These are phyloP conservation scores for Pollenia griseotomentosa DNA, from an alignment of 2,888 invertebrate genomes.

Conservation along the genomic window DNA sequence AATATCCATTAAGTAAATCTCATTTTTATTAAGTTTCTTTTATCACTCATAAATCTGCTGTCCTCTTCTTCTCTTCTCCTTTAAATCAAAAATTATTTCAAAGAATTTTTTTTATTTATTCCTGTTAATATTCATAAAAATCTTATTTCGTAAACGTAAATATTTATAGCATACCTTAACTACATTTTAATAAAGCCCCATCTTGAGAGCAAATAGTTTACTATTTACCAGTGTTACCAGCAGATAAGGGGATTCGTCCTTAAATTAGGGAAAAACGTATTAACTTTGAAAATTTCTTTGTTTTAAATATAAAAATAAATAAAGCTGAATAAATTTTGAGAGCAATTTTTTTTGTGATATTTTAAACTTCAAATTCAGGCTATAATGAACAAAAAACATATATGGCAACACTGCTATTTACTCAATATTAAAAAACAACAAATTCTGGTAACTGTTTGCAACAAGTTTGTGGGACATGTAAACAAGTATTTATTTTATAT, in stretches of 20 bases:
- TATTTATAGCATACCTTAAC: slow-evolving; percentile 12
- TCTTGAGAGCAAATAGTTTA: slow-evolving; percentile 4
- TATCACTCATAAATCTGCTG: neutral
- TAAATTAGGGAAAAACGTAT: too few relatives aligned
- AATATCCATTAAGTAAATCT: neutral
- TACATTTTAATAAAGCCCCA: slow-evolving; percentile 21
- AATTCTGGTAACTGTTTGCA: slow-evolving; percentile 11
- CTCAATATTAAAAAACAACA: slow-evolving; percentile 18
- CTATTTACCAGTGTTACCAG: neutral
- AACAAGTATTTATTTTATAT: neutral
- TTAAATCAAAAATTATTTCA: slow-evolving; percentile 3
- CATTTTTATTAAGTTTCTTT: neutral
- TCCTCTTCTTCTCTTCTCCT: neutral
- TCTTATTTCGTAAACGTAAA: neutral
- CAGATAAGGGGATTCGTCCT: too few relatives aligned
- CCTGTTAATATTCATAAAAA: slow-evolving; percentile 31
- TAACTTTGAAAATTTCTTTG: too few relatives aligned
- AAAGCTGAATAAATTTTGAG: too few relatives aligned
- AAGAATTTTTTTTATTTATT: neutral
- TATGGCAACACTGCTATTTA: neutral
- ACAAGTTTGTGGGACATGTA: neutral
- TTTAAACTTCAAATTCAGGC: too few relatives aligned
- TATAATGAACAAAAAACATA: too few relatives aligned
- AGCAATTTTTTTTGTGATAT: too few relatives aligned
- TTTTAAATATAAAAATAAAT: too few relatives aligned